Conservation (phyloP, 2,113 vertebrate species). For the Pachycephala philippinensis region DNA sequence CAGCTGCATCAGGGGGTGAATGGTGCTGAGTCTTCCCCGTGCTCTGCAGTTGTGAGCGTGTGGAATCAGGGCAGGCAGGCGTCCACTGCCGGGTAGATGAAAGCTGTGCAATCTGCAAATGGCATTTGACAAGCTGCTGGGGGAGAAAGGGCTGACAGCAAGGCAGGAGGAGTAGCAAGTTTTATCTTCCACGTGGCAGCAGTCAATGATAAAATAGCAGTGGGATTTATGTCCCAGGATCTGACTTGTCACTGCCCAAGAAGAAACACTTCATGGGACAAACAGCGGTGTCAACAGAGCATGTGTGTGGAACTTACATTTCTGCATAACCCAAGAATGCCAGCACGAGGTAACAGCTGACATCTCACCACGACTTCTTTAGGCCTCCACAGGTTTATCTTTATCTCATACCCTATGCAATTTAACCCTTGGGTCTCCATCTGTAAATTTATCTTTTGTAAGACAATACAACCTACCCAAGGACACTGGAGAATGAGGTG, state of each 20-base stretch:
- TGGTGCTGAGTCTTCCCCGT: accelerated
- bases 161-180: background rate
- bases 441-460: background rate
- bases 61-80: accelerated
- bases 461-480: background rate
- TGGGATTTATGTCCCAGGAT: background rate
- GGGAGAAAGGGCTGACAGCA: background rate
- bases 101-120: background rate
- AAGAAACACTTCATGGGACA: background rate
- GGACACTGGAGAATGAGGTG: background rate
- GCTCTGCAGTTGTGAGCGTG: background rate
- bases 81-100: accelerated
- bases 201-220: background rate
- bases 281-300: background rate
- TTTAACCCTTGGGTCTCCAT: background rate
- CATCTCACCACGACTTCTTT: background rate
- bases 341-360: accelerated
- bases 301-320: background rate
- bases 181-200: background rate
- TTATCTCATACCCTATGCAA: background rate
- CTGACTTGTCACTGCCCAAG: background rate
- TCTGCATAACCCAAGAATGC: background rate
- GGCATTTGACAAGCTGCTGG: background rate
- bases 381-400: background rate
- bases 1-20: accelerated